Evolutionary conservation across 2,113 vertebrate genomes (phyloP), one percentile per base, ranked within the genome.

Genomic region (Ammospiza nelsoni): DNA sequence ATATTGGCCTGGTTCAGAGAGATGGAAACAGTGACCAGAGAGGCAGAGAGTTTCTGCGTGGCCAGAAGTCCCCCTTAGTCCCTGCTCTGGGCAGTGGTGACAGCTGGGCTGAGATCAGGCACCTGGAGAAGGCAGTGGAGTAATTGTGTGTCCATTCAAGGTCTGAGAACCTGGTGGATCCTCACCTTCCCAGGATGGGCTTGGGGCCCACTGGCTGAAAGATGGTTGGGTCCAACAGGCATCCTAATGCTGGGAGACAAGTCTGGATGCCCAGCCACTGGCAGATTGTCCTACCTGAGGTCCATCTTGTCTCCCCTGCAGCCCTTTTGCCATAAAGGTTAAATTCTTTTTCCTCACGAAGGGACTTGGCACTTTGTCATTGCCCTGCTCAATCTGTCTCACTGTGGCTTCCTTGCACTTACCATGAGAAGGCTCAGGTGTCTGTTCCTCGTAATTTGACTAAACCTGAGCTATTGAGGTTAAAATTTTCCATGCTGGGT

Each of bases 401-500:
- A 2, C 33, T 68, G 37, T 1, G 3, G 41, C 51, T 84, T 92
- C 46, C 27, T 72, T 84, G 39, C 19, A 4, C 35, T 76, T 31
- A n/a, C 7, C 54, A 69, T 23, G 43, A 90, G 63, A 73, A 76
- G 35, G 33, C 9, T 94, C n/a, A 39, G 22, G 35, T 87, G 94
- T 95, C 84, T 28, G 66, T 92, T 91, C 78, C 81, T 80, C 59
- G 9, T 41, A 48, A 58, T n/a, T 79, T 84, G 46, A 63, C 63
- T 87, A 58, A 95, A 91, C 55, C 55, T 39, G 69, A 66, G 75
- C 41, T 91, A 71, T 91, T 80, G 22, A 28, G 28, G 58, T 77
- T 91, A 76, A 85, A 92, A 92, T 85, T 94, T 95, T 95, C 81
- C 67, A 2, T 85, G 49, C 67, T 69, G 71, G 52, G 7, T 89